These are phyloP conservation scores for Sula dactylatra DNA, from an alignment of 2,113 vertebrate genomes.

Conservation along the genomic window DNA sequence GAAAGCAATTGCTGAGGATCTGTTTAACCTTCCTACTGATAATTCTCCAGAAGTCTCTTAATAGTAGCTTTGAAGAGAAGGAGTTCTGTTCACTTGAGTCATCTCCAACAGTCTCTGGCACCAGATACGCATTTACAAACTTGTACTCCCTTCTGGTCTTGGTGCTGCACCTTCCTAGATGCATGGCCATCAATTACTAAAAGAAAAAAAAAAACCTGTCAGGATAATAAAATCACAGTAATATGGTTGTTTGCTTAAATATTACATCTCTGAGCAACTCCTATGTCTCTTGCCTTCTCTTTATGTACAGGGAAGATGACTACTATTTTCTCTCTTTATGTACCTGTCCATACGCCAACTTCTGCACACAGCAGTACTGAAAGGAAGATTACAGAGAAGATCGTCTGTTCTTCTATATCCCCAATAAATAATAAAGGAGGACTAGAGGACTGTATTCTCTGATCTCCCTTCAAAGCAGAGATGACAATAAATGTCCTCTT, in stretches of 20 bases:
- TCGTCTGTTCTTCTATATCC: background rate
- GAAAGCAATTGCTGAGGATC: background rate
- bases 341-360: background rate
- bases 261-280: background rate
- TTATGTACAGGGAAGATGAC: no score
- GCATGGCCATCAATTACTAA: fast-evolving
- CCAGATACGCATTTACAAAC: background rate
- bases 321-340: background rate
- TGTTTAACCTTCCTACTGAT: background rate
- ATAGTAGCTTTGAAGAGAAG: background rate
- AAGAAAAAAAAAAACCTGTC: background rate
- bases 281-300: background rate
- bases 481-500: background rate
- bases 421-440: background rate
- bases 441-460: background rate
- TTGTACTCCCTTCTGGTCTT: background rate
- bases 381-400: background rate
- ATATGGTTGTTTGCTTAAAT: background rate
- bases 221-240: background rate
- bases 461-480: background rate
- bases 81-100: background rate
- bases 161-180: background rate
- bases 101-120: background rate
- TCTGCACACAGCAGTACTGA: background rate
- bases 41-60: background rate